Base-by-base conservation (phyloP, 2,113 vertebrate genomes). In the Malurus elegans region DNA sequence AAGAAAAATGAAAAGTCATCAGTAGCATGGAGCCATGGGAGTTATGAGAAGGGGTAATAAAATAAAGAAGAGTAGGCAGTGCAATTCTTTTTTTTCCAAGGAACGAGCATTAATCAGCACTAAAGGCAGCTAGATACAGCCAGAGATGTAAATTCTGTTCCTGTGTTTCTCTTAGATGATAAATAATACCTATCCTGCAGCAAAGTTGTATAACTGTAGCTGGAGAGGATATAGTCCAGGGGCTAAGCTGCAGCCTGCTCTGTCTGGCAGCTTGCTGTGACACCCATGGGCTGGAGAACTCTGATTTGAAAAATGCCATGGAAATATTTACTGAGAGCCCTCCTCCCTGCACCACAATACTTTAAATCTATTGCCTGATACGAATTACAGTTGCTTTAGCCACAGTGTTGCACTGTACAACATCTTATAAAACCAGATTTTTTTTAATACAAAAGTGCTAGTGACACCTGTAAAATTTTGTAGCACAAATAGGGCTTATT, bases 1-100 rank as follows among this genome's bases (percentile, higher is more conserved):
- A 93, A 92, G 86, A 95, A 90, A 96, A 95, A 97, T 92, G 69
- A 82, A 78, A 78, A 94, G 90, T 90, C 75, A 80, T 94, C 90
- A 88, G 79, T 88, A 88, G 60, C 51, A 11, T 23, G 60, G 86
- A 90, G 94, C 79, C 88, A 26, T 74, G 82, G 92, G 88, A 79
- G 64, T 92, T 93, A 88, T 0, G 13, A 25, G 36, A 47, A 20
- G 51, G 32, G 21, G 44, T 56, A 93, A 92, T 96, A 75, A 90
- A 94, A 93, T 93, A 90, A 94, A 88, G 61, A 88, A 38, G 44
- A 86, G 50, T 48, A 88, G 61, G 71, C 85, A 83, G 45, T 60
- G 64, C 2, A 0, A 74, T 71, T 78, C 32, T 67, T 90, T 86
- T 62, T 79, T 76, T 86, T 31, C 60, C 40, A 61, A 73, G 81